A percentile compares a stretch with the other conserved stretches of the same genome.
Conservation (phyloP, 2,797 vertebrate species). For the Periparus ater region DNA sequence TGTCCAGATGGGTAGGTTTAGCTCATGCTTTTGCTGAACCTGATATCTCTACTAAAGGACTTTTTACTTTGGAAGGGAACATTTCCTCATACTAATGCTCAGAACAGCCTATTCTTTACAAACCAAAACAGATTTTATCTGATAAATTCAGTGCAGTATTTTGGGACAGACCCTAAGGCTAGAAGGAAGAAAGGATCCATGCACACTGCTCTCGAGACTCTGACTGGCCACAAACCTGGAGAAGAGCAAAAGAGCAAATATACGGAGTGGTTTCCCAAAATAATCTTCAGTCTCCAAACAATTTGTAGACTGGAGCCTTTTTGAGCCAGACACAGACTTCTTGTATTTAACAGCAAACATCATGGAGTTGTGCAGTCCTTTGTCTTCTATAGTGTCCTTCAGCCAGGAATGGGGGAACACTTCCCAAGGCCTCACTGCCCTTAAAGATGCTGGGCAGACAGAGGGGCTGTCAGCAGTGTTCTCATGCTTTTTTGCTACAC, state of each 20-base stretch:
- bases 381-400: neutral
- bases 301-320: neutral
- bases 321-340: neutral
- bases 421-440: neutral
- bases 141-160: neutral
- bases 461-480: neutral
- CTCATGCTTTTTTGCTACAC: neutral
- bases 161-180: neutral
- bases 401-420: neutral
- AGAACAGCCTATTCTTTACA: neutral
- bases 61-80: neutral
- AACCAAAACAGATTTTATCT: neutral
- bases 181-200: neutral
- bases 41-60: neutral
- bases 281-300: neutral
- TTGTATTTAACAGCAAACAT: neutral
- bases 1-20: neutral
- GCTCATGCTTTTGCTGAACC: neutral
- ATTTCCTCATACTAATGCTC: neutral
- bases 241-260: neutral
- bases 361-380: neutral
- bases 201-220: neutral
- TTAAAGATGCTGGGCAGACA: neutral
- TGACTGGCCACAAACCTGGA: neutral
- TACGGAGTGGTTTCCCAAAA: neutral